Evolutionary conservation across 2,797 vertebrate genomes (phyloP).

Genomic region (Sebastes diaconus): DNA sequence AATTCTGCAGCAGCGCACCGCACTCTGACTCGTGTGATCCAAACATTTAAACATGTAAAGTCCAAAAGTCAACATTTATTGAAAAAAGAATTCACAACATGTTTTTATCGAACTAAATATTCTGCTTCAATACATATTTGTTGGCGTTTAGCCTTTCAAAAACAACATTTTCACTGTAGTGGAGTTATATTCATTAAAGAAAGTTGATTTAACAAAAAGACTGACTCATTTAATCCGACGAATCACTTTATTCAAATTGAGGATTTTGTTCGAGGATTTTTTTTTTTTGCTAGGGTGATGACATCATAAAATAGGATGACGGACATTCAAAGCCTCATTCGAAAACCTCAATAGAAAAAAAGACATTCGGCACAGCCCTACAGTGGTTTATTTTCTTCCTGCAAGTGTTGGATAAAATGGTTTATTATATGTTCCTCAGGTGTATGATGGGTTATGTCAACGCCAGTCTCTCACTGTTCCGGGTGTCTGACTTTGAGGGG

Average conservation of each 20-base stretch:
- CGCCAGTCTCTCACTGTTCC: constrained; percentile 91
- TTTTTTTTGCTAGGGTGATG: background rate
- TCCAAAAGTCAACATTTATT: too few species aligned
- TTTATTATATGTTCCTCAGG: constrained; percentile 63
- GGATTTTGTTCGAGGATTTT: background rate
- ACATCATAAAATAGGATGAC: background rate
- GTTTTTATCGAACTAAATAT: background rate
- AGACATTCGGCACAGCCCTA: background rate
- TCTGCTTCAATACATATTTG: background rate
- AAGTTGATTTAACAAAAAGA: background rate
- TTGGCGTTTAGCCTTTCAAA: background rate
- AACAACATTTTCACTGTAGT: background rate
- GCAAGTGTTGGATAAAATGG: background rate
- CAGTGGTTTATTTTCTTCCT: background rate
- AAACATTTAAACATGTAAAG: too few species aligned
- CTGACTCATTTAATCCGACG: too few species aligned
- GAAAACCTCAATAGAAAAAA: background rate
- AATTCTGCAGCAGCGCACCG: background rate
- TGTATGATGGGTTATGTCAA: constrained; percentile 96
- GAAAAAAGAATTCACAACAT: background rate
- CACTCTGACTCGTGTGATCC: too few species aligned
- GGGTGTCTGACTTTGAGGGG: constrained; percentile 91
- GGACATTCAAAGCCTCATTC: background rate
- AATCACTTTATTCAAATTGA: background rate
- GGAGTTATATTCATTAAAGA: background rate